Conservation (phyloP, 2,888 invertebrate species). For the Cheilosia vernalis region DNA sequence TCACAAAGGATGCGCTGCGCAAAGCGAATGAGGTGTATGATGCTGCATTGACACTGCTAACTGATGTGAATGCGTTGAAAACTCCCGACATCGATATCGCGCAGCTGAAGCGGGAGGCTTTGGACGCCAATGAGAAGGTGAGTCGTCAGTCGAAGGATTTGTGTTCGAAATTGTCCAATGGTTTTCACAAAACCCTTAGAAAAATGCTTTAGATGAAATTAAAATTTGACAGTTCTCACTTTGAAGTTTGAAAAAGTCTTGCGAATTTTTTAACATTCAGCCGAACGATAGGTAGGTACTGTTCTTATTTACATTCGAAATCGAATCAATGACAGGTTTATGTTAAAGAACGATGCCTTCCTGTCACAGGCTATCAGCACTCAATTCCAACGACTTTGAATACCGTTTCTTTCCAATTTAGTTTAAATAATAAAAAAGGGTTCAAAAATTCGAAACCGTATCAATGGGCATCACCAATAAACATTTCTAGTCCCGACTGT, state of each 20-base stretch:
- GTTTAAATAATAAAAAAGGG: background rate
- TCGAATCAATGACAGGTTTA: too few species aligned
- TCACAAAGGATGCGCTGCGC: conserved; percentile 89
- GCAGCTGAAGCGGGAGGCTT: conserved; percentile 88
- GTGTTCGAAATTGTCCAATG: background rate
- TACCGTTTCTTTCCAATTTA: background rate
- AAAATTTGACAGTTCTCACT: too few species aligned
- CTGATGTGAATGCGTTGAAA: conserved; percentile 90
- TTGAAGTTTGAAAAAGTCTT: too few species aligned
- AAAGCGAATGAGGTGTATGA: conserved; percentile 91
- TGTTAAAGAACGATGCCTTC: too few species aligned
- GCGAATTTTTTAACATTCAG: too few species aligned
- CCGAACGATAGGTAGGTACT: too few species aligned
- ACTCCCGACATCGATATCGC: conserved; percentile 91
- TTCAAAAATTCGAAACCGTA: background rate
- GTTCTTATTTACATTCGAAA: too few species aligned
- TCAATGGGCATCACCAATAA: too few species aligned
- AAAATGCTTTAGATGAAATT: too few species aligned
- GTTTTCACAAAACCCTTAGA: background rate
- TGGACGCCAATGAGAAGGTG: conserved; percentile 88
- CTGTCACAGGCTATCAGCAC: too few species aligned
- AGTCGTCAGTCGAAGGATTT: background rate
- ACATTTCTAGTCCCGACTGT: too few species aligned
- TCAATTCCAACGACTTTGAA: background rate
- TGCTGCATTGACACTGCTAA: conserved; percentile 91